Evolutionary conservation across 2,888 invertebrate species (phyloP).

Genomic region (Beris chalybata): DNA sequence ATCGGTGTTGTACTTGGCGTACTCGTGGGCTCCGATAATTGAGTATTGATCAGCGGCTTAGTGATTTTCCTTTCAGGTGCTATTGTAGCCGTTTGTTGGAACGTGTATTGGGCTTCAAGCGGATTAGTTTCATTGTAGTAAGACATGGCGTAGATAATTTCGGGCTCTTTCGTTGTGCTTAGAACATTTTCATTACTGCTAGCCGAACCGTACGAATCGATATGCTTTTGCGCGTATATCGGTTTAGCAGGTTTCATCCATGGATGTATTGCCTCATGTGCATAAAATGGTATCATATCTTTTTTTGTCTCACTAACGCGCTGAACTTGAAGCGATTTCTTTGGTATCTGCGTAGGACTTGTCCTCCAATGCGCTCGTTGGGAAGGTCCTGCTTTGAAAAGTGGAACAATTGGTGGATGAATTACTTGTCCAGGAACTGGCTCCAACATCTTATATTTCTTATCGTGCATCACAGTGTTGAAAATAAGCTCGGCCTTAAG

Average conservation of each 20-base stretch:
- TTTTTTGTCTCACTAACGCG: not conserved
- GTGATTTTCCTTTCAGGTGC: not conserved
- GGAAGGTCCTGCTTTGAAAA: slow-evolving; percentile 47
- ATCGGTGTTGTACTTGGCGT: slow-evolving; percentile 7
- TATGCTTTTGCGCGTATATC: not conserved
- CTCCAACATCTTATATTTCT: slow-evolving; percentile 53
- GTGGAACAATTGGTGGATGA: slow-evolving; percentile 50
- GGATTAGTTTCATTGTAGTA: not conserved
- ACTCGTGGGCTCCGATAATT: not conserved
- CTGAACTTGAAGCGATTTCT: not conserved
- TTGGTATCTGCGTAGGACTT: not conserved
- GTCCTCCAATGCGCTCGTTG: slow-evolving; percentile 15
- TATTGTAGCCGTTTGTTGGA: not conserved
- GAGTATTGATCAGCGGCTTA: not conserved
- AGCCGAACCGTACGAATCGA: not conserved
- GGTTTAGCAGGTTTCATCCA: not conserved
- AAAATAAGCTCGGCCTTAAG: slow-evolving; percentile 49
- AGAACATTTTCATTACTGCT: not conserved
- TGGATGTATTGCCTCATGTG: slow-evolving; percentile 49
- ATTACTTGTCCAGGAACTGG: slow-evolving; percentile 52
- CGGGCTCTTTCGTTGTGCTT: not conserved
- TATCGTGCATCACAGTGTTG: slow-evolving; percentile 49
- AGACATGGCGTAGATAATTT: slow-evolving; percentile 14
- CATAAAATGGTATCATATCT: slow-evolving; percentile 50
- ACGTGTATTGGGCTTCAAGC: not conserved